Evolutionary conservation across 2,888 invertebrate species (phyloP).

Genomic region (Caenorhabditis parvicauda): DNA sequence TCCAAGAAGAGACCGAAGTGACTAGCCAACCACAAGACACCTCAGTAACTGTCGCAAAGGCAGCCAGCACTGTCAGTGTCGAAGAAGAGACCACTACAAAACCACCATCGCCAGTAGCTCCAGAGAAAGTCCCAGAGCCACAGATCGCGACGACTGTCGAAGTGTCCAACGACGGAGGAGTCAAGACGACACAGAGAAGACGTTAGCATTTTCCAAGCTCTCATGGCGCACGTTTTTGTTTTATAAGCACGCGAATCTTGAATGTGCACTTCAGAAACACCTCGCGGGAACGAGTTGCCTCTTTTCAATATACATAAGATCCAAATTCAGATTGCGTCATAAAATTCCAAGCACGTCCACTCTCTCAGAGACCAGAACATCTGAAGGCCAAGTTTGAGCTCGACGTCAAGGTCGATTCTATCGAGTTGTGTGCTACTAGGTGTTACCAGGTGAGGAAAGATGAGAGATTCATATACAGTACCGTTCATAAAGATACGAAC

Average conservation of each 20-base stretch:
- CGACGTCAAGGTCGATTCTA: conserved; percentile 40
- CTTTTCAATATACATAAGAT: background rate
- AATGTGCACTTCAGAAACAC: background rate
- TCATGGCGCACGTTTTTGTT: background rate
- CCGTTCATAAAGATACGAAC: too few relatives aligned
- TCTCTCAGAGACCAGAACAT: conserved; percentile 40
- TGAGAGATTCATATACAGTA: too few relatives aligned
- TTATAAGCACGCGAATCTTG: background rate
- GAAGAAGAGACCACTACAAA: conserved; percentile 8
- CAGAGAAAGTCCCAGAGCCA: conserved; percentile 19
- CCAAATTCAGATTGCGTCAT: conserved; percentile 47
- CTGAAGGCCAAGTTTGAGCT: conserved; percentile 48
- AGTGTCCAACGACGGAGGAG: conserved; percentile 20
- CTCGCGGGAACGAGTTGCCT: background rate
- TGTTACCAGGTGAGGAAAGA: conserved; percentile 51
- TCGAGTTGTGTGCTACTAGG: conserved; percentile 51
- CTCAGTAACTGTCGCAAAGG: too few relatives aligned
- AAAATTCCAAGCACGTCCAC: conserved; percentile 53
- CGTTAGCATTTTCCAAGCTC: conserved; percentile 14
- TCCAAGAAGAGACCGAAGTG: conserved; percentile 21
- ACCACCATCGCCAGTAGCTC: background rate
- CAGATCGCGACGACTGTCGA: conserved; percentile 25
- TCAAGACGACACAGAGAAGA: conserved; percentile 27
- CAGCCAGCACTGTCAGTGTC: background rate
- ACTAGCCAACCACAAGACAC: conserved; percentile 1